Base-by-base conservation (phyloP, 1,140 invertebrate species). In the Acromyrmex heyeri region DNA sequence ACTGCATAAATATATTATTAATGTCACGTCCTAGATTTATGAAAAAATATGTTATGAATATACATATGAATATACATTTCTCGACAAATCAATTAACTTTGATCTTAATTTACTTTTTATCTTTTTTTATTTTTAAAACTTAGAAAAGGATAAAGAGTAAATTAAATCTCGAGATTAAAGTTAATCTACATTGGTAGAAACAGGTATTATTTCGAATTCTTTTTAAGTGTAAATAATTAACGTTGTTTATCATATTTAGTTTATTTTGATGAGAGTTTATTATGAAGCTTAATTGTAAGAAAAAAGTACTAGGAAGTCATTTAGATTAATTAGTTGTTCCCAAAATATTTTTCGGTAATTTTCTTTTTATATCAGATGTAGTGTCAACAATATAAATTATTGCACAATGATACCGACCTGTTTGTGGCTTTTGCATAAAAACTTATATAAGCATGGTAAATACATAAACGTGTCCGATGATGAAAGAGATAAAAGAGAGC, bases 401-500 rank as follows among this genome's bases (percentile, higher is more conserved):
- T 38, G 77, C 64, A 10, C n/a, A 81, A 81, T 38, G 69, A 53
- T 81, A 27, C 38, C 8, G 30, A 16, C 21, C 44, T 75, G 72
- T 59, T 77, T 77, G 38, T 12, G 21, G 2, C 59, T 44, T 16
- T 44, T 14, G 75, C 8, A n/a, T 44, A 18, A 18, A 62, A 77
- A 62, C 24, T 38, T 62, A 48, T 16, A 44, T 76, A 76, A 77
- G 34, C 21, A 30, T 38, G 64, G 14, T 50, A 57, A 21, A 55
- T 34, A 69, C 24, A 55, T 55, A 55, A 81, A 69, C 30, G 64
- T 53, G 62, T 16, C 30, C n/a, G 18, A 16, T 34, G 48, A 69
- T 55, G 62, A 55, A 70, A 69, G 48, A 81, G 50, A 81, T 81
- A 70, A 81, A 69, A 69, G 50, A 81, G 65, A 57, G 69, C 64